A percentile compares a stretch with the other conserved stretches of the same genome.
These are phyloP conservation scores for Antechinus flavipes DNA, from an alignment of 2,113 vertebrate species.

Conservation along the genomic window DNA sequence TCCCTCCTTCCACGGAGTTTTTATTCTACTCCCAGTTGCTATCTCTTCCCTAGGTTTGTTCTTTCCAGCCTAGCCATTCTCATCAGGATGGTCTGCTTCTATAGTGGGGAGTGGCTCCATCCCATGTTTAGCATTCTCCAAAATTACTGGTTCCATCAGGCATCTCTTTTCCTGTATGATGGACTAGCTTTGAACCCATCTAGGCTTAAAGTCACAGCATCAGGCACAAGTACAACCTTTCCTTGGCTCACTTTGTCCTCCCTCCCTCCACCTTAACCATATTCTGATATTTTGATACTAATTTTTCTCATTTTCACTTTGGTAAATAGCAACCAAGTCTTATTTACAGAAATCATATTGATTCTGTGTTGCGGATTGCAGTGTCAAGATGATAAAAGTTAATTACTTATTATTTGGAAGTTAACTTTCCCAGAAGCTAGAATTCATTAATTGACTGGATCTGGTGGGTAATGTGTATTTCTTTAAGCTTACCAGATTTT, in stretches of 20 bases:
- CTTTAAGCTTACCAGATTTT: background rate
- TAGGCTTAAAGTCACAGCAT: background rate
- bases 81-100: background rate
- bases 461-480: background rate
- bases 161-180: background rate
- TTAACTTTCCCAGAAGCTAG: background rate
- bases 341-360: constrained; percentile 58
- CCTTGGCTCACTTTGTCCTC: background rate
- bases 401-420: constrained; percentile 66
- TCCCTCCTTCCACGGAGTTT: background rate
- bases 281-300: rapidly evolving
- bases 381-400: constrained; percentile 65
- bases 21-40: background rate
- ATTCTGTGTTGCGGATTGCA: constrained; percentile 51
- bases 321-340: constrained; percentile 56
- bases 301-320: background rate
- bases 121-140: background rate
- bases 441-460: constrained; percentile 12
- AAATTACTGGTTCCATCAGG: background rate
- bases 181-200: background rate
- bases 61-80: background rate
- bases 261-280: background rate
- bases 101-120: too few species aligned
- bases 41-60: background rate
- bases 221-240: background rate